Evolutionary conservation across 2,797 vertebrate species (phyloP).

Genomic region (Podarcis lilfordi): DNA sequence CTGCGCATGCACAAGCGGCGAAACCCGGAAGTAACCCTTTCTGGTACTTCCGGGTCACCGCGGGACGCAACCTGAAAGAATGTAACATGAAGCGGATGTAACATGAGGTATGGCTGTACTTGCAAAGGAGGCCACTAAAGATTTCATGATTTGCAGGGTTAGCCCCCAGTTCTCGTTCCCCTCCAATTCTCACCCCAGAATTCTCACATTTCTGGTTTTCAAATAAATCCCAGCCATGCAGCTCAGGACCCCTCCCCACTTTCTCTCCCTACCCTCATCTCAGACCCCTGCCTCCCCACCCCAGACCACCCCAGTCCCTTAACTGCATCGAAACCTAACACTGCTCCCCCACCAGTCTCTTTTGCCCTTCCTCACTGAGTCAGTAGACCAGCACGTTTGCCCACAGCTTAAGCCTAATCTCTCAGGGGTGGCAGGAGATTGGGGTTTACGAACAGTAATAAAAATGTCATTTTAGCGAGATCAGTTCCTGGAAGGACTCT

Average conservation of each 20-base stretch:
- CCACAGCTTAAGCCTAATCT: conserved; percentile 98
- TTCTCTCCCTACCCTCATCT: neutral
- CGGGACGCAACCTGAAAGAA: too few species aligned
- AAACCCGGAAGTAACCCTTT: too few species aligned
- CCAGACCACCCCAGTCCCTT: neutral
- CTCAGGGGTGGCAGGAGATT: conserved; percentile 88
- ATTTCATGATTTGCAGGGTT: too few species aligned
- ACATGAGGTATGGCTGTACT: too few species aligned
- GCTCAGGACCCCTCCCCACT: conserved; percentile 1
- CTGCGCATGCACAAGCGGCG: too few species aligned
- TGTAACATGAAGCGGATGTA: too few species aligned
- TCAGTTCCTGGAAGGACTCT: conserved; percentile 84
- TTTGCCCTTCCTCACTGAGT: conserved; percentile 72
- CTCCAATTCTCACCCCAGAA: neutral
- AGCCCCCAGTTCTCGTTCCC: neutral
- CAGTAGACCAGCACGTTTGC: conserved; percentile 87
- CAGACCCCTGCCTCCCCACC: conserved; percentile 2
- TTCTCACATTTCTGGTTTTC: too few species aligned
- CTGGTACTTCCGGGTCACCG: too few species aligned
- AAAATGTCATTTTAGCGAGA: conserved; percentile 99
- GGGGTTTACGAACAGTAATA: conserved; percentile 99
- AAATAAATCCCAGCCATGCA: conserved; percentile 40
- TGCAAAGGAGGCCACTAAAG: too few species aligned
- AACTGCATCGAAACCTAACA: conserved; percentile 41
- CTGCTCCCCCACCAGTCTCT: conserved; percentile 51